These are phyloP conservation scores for Timandra comae DNA, from an alignment of 2,888 invertebrate genomes.

Conservation along the genomic window DNA sequence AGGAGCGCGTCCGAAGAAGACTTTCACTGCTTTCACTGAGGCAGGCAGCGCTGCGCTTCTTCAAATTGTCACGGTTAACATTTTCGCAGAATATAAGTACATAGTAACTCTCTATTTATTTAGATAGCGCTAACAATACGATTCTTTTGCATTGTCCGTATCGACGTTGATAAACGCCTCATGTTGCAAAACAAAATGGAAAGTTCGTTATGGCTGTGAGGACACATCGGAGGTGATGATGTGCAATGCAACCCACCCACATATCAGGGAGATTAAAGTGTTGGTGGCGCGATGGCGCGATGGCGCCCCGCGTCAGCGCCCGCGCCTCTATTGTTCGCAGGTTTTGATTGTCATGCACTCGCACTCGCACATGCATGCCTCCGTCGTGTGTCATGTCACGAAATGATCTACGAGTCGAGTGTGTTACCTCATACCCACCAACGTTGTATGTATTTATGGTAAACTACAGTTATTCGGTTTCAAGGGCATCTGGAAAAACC, in stretches of 20 bases:
- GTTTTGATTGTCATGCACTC: constrained; percentile 12
- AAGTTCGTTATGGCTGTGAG: constrained; percentile 53
- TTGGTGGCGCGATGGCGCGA: constrained; percentile 47
- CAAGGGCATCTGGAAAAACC: too few relatives aligned
- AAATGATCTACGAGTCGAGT: background rate
- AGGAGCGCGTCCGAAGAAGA: constrained; percentile 34
- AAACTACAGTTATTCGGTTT: too few relatives aligned
- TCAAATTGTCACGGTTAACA: constrained; percentile 40
- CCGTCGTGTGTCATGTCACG: constrained; percentile 26
- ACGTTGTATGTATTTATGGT: too few relatives aligned
- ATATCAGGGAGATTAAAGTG: constrained; percentile 49
- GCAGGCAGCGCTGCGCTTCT: constrained; percentile 48
- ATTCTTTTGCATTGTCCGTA: constrained; percentile 61
- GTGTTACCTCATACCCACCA: too few relatives aligned
- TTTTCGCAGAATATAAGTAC: constrained; percentile 29
- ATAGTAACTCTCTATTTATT: constrained; percentile 67
- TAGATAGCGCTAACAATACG: constrained; percentile 57
- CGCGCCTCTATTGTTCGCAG: constrained; percentile 43
- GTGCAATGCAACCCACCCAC: constrained; percentile 66
- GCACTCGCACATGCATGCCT: constrained; percentile 27
- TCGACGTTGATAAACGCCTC: constrained; percentile 46
- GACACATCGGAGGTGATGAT: constrained; percentile 57
- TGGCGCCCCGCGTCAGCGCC: constrained; percentile 19
- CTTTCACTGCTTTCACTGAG: constrained; percentile 74
- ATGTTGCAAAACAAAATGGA: constrained; percentile 65